Conservation (phyloP, 1,140 invertebrate genomes). For the Drosophila willistoni region DNA sequence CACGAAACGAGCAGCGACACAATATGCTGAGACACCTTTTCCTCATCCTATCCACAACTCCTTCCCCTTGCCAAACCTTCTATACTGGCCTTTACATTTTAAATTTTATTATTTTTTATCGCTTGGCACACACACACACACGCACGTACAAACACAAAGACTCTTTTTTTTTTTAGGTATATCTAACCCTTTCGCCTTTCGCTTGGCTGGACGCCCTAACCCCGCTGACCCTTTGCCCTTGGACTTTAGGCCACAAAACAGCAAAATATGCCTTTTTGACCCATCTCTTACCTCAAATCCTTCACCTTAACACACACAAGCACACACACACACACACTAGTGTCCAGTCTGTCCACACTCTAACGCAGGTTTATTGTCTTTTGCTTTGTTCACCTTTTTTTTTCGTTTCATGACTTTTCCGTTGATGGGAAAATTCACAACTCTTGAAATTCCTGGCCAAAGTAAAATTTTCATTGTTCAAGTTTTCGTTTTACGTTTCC, state of each 20-base stretch:
- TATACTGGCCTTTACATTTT: constrained; percentile 48
- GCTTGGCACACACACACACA: constrained; percentile 39
- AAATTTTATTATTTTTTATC: constrained; percentile 77
- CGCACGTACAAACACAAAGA: neutral
- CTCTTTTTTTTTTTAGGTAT: constrained; percentile 33
- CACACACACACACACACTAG: neutral
- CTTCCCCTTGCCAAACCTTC: neutral
- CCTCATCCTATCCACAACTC: neutral
- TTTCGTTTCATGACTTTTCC: constrained; percentile 14
- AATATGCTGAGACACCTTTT: constrained; percentile 58
- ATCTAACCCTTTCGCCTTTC: constrained; percentile 56
- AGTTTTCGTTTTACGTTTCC: too few relatives aligned
- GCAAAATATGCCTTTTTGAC: constrained; percentile 70
- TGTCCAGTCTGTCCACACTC: neutral
- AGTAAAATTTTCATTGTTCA: too few relatives aligned
- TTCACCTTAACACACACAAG: neutral
- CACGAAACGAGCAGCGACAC: constrained; percentile 75
- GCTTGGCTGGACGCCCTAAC: constrained; percentile 38
- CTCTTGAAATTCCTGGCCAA: too few relatives aligned
- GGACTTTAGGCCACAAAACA: constrained; percentile 26
- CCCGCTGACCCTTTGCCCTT: constrained; percentile 45
- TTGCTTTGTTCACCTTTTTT: constrained; percentile 40
- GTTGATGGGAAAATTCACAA: constrained; percentile 9
- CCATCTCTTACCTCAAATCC: constrained; percentile 20
- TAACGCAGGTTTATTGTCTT: constrained; percentile 49